Percentiles rank a stretch among this genome's conserved stretches.
phyloP scores from a whole-genome alignment of 2,797 vertebrate species.

The Semaprochilodus insignis region DNA sequence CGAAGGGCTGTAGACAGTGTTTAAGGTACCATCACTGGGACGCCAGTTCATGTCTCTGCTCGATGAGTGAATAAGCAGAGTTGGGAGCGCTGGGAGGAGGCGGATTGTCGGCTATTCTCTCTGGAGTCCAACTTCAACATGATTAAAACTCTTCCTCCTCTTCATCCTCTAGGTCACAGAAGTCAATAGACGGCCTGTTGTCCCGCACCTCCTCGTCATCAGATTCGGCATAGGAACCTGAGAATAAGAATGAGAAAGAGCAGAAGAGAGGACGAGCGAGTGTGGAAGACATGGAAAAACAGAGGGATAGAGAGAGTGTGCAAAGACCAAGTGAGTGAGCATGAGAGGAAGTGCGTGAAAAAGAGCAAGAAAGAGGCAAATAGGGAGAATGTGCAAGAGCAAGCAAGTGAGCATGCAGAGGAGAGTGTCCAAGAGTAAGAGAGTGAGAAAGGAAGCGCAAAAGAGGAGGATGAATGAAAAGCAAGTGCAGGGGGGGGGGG shows the following conservation, averaged over 20 bases:
- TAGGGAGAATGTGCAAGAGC: neutral
- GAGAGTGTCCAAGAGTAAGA: neutral
- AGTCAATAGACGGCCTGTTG: slow-evolving; percentile 80
- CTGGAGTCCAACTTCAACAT: neutral
- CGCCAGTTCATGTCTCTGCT: slow-evolving; percentile 19
- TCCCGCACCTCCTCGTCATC: slow-evolving; percentile 83
- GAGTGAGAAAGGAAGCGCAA: neutral
- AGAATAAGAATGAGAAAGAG: neutral
- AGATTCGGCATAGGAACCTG: slow-evolving; percentile 83
- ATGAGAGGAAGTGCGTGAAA: neutral
- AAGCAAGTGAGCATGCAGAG: neutral
- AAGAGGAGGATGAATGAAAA: no score
- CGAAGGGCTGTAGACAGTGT: slow-evolving; percentile 46
- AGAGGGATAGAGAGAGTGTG: neutral
- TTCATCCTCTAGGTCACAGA: slow-evolving; percentile 80
- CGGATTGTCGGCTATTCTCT: neutral
- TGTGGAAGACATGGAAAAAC: neutral
- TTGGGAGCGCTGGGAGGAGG: slow-evolving; percentile 3
- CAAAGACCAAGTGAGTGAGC: neutral
- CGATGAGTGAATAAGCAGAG: neutral
- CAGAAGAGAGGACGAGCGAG: neutral
- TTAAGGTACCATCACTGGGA: slow-evolving; percentile 31
- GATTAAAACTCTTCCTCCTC: slow-evolving; percentile 71
- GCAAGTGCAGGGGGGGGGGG: neutral
- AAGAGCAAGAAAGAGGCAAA: neutral